These are phyloP conservation scores for Rhipidura dahli DNA, from an alignment of 2,113 vertebrate genomes.

Conservation along the genomic window DNA sequence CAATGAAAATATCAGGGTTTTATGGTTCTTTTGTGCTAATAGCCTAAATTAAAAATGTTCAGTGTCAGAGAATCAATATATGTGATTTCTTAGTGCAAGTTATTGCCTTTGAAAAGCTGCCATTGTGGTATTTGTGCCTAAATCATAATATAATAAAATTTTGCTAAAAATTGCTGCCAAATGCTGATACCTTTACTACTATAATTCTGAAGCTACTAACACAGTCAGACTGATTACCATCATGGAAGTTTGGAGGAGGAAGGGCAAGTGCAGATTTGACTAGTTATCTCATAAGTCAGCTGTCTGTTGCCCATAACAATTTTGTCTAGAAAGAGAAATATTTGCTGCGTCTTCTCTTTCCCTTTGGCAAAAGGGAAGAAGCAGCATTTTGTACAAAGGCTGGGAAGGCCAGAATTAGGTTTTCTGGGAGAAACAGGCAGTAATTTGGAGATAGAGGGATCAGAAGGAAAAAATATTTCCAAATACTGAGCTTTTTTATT, in stretches of 20 bases:
- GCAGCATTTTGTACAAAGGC: not conserved
- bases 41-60: not conserved
- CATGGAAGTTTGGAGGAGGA: not conserved
- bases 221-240: not conserved
- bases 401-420: not conserved
- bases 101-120: not conserved
- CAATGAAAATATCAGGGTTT: not conserved
- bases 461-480: not conserved
- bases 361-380: not conserved
- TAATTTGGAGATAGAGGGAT: not conserved
- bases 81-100: not conserved
- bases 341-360: too few species aligned
- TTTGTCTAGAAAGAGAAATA: not conserved
- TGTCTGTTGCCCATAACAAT: not conserved
- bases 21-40: not conserved
- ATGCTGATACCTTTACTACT: not conserved
- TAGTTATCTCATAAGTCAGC: not conserved
- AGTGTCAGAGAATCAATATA: conserved; percentile 3
- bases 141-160: not conserved
- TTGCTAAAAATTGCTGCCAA: not conserved
- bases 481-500: not conserved
- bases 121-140: not conserved
- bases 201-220: not conserved
- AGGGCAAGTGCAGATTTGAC: not conserved
- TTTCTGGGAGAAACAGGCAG: not conserved